Conservation (phyloP, 2,797 vertebrate species). For the Florisuga fusca region DNA sequence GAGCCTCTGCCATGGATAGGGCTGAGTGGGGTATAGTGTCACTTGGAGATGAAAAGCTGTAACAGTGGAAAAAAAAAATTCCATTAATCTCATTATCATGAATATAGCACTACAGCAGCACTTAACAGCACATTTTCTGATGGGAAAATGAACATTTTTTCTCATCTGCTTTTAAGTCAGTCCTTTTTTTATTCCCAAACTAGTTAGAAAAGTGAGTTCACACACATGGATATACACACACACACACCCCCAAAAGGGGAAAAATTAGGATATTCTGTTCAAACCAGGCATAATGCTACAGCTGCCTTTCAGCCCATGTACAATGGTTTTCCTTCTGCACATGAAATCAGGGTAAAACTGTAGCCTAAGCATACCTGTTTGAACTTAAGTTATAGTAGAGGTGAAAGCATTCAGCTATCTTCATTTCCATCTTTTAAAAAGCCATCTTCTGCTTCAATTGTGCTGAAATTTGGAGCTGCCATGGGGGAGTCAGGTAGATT, state of each 20-base stretch:
- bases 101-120: neutral
- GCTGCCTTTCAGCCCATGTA: neutral
- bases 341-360: neutral
- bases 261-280: neutral
- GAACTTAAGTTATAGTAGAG: neutral
- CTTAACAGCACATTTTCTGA: too few relatives aligned
- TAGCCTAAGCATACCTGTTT: neutral
- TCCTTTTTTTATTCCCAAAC: too few relatives aligned
- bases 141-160: too few relatives aligned
- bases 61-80: slow-evolving; percentile 10
- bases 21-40: neutral
- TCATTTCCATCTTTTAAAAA: neutral
- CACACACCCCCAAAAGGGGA: neutral
- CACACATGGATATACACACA: too few relatives aligned
- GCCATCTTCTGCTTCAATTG: neutral
- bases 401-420: neutral
- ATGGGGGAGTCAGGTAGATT: neutral
- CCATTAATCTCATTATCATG: slow-evolving; percentile 49
- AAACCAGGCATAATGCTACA: neutral
- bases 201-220: neutral
- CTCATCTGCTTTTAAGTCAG: too few relatives aligned
- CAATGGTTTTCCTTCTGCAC: neutral
- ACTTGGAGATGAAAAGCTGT: slow-evolving; percentile 23
- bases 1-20: neutral
- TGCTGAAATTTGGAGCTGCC: neutral